Evolutionary conservation across 2,888 invertebrate species (phyloP).

Genomic region (Halocaridina rubra): DNA sequence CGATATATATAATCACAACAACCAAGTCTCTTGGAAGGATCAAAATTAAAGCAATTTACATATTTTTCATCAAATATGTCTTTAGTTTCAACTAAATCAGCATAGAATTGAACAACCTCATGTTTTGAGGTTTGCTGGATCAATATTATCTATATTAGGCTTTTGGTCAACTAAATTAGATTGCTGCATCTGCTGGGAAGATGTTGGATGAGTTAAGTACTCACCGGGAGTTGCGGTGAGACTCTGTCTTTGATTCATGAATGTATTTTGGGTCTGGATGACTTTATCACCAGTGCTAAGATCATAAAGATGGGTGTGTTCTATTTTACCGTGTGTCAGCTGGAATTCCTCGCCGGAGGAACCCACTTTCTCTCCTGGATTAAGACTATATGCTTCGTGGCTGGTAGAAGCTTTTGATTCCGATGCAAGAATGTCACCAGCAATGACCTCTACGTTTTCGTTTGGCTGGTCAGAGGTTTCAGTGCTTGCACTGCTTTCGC

Average conservation of each 20-base stretch:
- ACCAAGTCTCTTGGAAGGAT: too few relatives aligned
- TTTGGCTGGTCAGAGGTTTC: background rate
- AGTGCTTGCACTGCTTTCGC: background rate
- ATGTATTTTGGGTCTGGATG: background rate
- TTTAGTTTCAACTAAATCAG: too few relatives aligned
- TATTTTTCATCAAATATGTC: too few relatives aligned
- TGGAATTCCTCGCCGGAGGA: background rate
- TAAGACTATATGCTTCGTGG: conserved; percentile 10
- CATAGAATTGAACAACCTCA: too few relatives aligned
- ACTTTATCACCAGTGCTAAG: conserved; percentile 6
- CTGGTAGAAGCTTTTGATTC: conserved; percentile 12
- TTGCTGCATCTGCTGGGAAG: conserved; percentile 21
- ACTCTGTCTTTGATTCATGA: background rate
- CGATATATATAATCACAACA: too few relatives aligned
- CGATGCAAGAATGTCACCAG: background rate
- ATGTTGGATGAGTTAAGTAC: background rate
- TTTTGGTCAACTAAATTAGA: conserved; percentile 23
- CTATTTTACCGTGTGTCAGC: conserved; percentile 13
- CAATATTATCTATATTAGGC: background rate
- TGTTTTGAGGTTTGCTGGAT: too few relatives aligned
- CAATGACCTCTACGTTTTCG: conserved; percentile 23
- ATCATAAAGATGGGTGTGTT: conserved; percentile 19
- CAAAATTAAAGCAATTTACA: too few relatives aligned
- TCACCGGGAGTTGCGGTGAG: background rate
- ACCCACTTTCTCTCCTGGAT: conserved; percentile 14